Percentiles rank a stretch among this genome's conserved stretches.
These are phyloP conservation scores for Rhadina sibilatrix DNA, from an alignment of 2,113 vertebrate species.

Conservation along the genomic window DNA sequence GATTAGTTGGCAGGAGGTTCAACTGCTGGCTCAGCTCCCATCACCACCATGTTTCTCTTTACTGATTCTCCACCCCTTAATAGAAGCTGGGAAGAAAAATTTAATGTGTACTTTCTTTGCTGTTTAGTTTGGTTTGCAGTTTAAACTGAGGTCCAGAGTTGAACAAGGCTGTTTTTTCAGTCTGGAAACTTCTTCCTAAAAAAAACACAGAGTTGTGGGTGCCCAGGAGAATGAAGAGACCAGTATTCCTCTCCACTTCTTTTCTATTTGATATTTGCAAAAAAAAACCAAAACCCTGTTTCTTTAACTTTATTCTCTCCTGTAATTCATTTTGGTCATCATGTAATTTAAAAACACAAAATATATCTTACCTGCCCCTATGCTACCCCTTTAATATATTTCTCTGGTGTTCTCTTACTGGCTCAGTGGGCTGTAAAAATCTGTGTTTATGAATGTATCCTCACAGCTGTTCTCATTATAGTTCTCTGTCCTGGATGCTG, in stretches of 20 bases:
- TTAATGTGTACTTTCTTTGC: not conserved
- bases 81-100: not conserved
- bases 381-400: not conserved
- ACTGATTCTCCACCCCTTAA: not conserved
- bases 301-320: not conserved
- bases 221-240: not conserved
- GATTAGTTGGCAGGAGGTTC: not conserved
- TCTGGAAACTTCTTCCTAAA: not conserved
- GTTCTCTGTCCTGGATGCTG: not conserved
- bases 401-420: not conserved
- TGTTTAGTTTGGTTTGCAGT: not conserved
- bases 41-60: not conserved
- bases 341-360: not conserved
- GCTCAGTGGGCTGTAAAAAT: not conserved
- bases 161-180: not conserved
- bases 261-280: not conserved
- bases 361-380: not conserved
- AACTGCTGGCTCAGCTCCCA: not conserved
- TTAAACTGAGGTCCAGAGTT: not conserved
- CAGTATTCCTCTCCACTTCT: accelerated
- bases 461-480: not conserved
- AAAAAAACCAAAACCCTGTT: not conserved
- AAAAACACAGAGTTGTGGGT: not conserved
- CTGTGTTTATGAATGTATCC: not conserved
- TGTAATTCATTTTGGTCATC: not conserved